Evolutionary conservation across 2,113 vertebrate genomes (phyloP).

Genomic region (Hucho hucho): DNA sequence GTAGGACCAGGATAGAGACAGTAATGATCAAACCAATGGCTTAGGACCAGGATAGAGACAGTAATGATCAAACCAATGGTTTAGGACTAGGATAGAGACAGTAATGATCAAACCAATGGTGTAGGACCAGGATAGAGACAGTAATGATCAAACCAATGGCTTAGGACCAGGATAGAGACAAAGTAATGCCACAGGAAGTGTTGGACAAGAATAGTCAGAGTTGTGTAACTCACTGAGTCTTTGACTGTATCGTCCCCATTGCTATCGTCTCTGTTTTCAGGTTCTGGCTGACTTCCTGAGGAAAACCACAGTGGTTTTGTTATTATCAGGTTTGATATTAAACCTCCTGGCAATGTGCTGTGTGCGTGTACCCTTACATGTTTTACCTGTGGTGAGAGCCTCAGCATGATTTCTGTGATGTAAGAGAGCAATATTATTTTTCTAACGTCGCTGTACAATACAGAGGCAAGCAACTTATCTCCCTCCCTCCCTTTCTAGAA

Average conservation of each 20-base stretch:
- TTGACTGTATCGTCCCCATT: slow-evolving; percentile 10
- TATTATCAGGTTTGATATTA: too few relatives aligned
- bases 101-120: too few relatives aligned
- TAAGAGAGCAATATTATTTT: background rate
- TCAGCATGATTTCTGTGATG: slow-evolving; percentile 5
- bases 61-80: too few relatives aligned
- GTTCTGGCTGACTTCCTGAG: background rate
- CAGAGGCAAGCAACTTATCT: background rate
- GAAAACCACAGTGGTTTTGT: background rate
- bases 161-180: too few relatives aligned
- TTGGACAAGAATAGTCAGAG: background rate
- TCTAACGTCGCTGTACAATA: background rate
- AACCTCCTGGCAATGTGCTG: too few relatives aligned
- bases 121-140: too few relatives aligned
- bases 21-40: too few relatives aligned
- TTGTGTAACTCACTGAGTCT: slow-evolving; percentile 43
- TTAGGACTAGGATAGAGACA: too few relatives aligned
- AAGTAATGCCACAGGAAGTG: background rate
- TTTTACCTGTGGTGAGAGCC: slow-evolving; percentile 23
- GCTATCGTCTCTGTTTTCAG: background rate
- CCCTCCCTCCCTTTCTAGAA: background rate
- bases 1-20: too few relatives aligned
- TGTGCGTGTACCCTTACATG: background rate
- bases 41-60: too few relatives aligned
- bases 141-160: too few relatives aligned